phyloP scores from a whole-genome alignment of 2,888 invertebrate species.

The Drosophila falleni region DNA sequence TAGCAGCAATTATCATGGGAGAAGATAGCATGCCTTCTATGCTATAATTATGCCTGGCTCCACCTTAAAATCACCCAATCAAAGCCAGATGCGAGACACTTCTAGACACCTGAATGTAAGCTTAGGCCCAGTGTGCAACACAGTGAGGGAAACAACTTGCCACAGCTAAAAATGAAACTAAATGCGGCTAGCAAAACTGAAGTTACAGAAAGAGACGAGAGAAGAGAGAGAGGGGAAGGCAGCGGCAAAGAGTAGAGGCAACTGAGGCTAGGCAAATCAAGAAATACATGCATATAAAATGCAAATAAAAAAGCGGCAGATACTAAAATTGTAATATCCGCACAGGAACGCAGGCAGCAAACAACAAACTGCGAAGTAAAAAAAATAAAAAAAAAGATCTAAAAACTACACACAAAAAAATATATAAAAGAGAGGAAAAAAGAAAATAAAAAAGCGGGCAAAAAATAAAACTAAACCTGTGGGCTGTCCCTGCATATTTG shows the following conservation, averaged over 20 bases:
- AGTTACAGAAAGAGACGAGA: conserved; percentile 5
- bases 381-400: conserved; percentile 26
- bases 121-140: conserved; percentile 53
- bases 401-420: conserved; percentile 27
- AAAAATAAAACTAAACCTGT: conserved; percentile 68
- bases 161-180: conserved; percentile 46
- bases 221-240: neutral
- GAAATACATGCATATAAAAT: conserved; percentile 76
- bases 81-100: conserved; percentile 18
- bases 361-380: conserved; percentile 22
- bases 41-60: conserved; percentile 41
- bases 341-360: conserved; percentile 62
- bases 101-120: conserved; percentile 11
- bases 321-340: conserved; percentile 81
- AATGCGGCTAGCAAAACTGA: conserved; percentile 54
- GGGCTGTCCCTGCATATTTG: conserved; percentile 68
- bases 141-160: conserved; percentile 7
- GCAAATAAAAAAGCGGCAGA: conserved; percentile 76
- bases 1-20: conserved; percentile 31
- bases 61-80: conserved; percentile 48
- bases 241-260: neutral
- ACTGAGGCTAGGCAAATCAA: conserved; percentile 44
- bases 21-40: conserved; percentile 3
- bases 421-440: neutral
- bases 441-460: conserved; percentile 23